Evolutionary conservation across 2,797 vertebrate genomes (phyloP).

Genomic region (Pteronotus mesoamericanus): DNA sequence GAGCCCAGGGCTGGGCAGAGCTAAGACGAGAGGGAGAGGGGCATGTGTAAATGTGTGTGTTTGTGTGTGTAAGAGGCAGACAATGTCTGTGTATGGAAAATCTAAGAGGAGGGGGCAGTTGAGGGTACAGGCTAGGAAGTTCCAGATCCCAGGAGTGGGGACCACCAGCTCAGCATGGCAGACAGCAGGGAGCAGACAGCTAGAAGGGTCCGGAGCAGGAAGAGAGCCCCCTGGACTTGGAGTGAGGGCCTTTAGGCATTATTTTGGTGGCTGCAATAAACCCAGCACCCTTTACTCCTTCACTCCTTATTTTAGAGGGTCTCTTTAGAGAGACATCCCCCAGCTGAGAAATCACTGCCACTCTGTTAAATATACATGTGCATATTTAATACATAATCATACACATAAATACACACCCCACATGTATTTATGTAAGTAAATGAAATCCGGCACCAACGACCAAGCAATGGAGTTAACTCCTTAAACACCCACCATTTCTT

Average conservation of each 20-base stretch:
- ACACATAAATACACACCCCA: slow-evolving; percentile 33
- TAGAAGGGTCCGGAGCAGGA: neutral
- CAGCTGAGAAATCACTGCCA: neutral
- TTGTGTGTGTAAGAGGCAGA: neutral
- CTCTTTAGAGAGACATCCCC: neutral
- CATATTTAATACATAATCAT: slow-evolving; percentile 9
- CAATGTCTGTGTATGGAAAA: neutral
- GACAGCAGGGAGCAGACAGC: neutral
- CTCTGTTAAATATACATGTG: neutral
- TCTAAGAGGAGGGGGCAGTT: neutral
- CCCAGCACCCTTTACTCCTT: neutral
- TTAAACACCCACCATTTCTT: slow-evolving; percentile 51
- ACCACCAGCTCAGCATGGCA: slow-evolving; percentile 9
- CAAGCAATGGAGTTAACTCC: slow-evolving; percentile 55
- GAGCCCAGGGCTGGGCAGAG: neutral
- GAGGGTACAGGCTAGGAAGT: slow-evolving; percentile 56
- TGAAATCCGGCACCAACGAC: neutral
- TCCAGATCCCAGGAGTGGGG: neutral
- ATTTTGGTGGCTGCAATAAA: neutral
- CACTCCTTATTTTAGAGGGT: slow-evolving; percentile 25
- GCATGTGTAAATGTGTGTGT: neutral
- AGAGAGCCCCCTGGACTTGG: neutral
- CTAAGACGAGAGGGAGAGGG: neutral
- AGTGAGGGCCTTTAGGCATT: neutral
- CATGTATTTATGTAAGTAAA: slow-evolving; percentile 55